Evolutionary conservation across 1,140 invertebrate genomes (phyloP), one percentile per base, ranked within the genome.

Genomic region (Linepithema humile): DNA sequence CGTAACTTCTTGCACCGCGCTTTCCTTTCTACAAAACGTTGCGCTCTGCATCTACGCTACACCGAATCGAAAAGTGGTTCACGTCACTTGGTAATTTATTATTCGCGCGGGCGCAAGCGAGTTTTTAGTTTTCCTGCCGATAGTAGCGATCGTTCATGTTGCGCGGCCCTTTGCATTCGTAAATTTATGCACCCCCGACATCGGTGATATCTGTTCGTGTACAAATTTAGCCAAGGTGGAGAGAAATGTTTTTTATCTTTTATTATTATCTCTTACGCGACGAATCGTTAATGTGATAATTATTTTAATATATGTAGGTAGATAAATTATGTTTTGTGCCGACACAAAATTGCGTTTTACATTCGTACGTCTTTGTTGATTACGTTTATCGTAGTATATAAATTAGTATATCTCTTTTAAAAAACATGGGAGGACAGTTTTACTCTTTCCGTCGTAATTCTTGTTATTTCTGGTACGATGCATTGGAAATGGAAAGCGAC

Each of bases 81-180:
- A 57, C 75, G 64, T 80, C 75, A 80, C 64, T 23, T 70, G 35
- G 38, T 70, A 80, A 80, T 80, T 80, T 80, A 80, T 80, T 80
- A 80, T 80, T 80, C 75, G 75, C 38, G 75, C 32, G 64, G 64
- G 64, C 12, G 64, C 64, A 55, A 15, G 26, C 26, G 64, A 43
- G 64, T 80, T 80, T 80, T 80, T 80, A 80, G 35, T 69, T n/a
- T n/a, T 70, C 35, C 48, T 32, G 38, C 48, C 75, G 64, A 80
- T 80, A 69, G 35, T 15, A n/a, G 38, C 48, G 75, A 43, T 57
- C 74, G 74, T 78, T 67, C 74, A 55, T 20, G 45, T 65, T 10
- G 45, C 35, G 65, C 23, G 64, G 26, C 35, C n/a, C 12, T 57
- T 80, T 57, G 35, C 48, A 57, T 80, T 80, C 26, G 75, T 80